Percentiles rank a stretch among this genome's conserved stretches.
These are phyloP conservation scores for Chlorodrepanis virens DNA, from an alignment of 2,113 vertebrate species.

Conservation along the genomic window DNA sequence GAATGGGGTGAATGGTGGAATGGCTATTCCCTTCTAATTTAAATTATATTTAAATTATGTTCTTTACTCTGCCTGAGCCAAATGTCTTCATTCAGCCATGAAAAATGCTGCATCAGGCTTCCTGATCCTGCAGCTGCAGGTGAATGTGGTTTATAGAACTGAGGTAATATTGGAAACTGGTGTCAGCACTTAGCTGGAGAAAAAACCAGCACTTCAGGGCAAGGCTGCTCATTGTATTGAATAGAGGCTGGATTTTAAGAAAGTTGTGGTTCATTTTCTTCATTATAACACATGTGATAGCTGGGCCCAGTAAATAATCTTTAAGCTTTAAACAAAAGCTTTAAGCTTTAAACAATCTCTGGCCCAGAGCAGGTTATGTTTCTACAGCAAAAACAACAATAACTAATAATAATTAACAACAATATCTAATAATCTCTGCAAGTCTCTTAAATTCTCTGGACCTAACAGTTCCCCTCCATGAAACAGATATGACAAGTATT, in stretches of 20 bases:
- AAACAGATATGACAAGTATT: background rate
- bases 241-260: background rate
- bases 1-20: background rate
- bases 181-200: background rate
- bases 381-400: background rate
- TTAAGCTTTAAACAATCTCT: background rate
- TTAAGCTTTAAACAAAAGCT: background rate
- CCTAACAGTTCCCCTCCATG: background rate
- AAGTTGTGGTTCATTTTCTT: background rate
- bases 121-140: background rate
- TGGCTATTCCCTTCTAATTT: fast-evolving
- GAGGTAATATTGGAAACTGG: background rate
- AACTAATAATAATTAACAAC: background rate
- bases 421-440: background rate
- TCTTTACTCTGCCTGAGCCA: background rate
- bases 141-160: background rate
- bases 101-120: background rate
- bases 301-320: background rate
- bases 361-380: background rate
- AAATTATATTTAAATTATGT: background rate
- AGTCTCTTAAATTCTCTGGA: background rate
- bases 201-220: background rate
- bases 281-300: background rate
- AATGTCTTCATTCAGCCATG: background rate
- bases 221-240: background rate